A percentile compares a stretch with the other conserved stretches of the same genome.
Evolutionary conservation across 2,888 invertebrate species (phyloP).

Genomic region (Brassicogethes aeneus): DNA sequence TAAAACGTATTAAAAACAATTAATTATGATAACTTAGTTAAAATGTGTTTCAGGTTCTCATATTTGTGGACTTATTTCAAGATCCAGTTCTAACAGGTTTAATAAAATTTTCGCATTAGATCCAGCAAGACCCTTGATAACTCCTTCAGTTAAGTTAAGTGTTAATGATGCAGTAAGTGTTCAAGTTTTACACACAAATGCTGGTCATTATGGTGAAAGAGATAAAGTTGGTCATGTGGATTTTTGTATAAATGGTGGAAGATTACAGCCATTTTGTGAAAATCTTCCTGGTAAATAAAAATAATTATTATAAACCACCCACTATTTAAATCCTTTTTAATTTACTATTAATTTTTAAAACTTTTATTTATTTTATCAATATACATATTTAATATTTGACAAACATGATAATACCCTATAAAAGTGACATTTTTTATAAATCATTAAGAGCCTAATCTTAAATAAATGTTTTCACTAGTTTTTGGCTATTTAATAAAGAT

Average conservation of each 20-base stretch:
- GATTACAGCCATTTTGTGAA: constrained; percentile 65
- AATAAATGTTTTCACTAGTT: no score
- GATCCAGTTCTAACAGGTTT: constrained; percentile 61
- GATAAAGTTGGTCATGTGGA: constrained; percentile 68
- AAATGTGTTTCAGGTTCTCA: constrained; percentile 50
- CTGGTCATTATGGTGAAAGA: constrained; percentile 68
- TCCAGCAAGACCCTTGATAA: constrained; percentile 65
- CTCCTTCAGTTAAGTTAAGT: constrained; percentile 47
- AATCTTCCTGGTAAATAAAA: constrained; percentile 53
- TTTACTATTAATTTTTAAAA: no score
- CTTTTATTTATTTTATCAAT: no score
- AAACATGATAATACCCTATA: no score
- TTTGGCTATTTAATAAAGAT: no score
- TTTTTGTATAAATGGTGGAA: constrained; percentile 74
- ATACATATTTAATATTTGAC: no score
- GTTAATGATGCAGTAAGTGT: constrained; percentile 70
- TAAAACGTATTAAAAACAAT: neutral
- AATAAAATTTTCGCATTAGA: constrained; percentile 66
- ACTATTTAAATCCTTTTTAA: no score
- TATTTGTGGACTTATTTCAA: constrained; percentile 65
- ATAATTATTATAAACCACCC: neutral
- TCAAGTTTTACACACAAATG: constrained; percentile 71
- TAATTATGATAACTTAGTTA: neutral
- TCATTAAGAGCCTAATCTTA: no score
- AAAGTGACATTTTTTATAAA: no score